Percentiles rank a stretch among this genome's conserved stretches.
Conservation (phyloP, 2,113 vertebrate species). For the Gadus macrocephalus region DNA sequence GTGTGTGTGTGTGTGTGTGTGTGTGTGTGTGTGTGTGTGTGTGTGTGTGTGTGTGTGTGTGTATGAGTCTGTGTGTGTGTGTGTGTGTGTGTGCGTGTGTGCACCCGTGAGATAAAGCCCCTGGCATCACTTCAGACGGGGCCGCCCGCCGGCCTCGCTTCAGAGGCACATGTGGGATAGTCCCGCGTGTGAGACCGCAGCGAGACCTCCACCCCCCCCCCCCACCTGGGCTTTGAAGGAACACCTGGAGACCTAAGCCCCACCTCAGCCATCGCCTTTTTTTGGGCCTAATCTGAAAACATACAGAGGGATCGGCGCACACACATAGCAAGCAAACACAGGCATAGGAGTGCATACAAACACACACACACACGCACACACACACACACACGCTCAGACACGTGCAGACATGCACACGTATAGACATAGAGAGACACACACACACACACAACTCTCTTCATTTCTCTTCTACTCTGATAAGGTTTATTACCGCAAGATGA, state of each 20-base stretch:
- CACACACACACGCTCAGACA: not conserved
- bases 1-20: not conserved
- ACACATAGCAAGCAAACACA: constrained; percentile 5
- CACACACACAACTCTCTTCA: constrained; percentile 1
- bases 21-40: not conserved
- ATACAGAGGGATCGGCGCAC: not conserved
- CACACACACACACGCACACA: not conserved
- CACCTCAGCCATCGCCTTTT: too few relatives aligned
- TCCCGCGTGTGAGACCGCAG: too few relatives aligned
- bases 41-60: not conserved
- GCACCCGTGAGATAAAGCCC: constrained; percentile 5
- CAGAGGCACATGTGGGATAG: too few relatives aligned
- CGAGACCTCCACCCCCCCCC: too few relatives aligned
- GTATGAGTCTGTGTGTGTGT: not conserved
- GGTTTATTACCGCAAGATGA: too few relatives aligned
- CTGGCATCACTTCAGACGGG: constrained; percentile 72
- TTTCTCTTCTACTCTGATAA: not conserved
- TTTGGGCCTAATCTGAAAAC: not conserved
- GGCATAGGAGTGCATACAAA: not conserved
- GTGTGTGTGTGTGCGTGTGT: not conserved
- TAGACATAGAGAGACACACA: not conserved
- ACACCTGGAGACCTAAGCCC: too few relatives aligned
- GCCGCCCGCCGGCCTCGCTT: not conserved
- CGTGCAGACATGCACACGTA: not conserved
- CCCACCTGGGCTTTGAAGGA: too few relatives aligned